Conservation (phyloP, 2,797 vertebrate species). For the Phalanger gymnotis region DNA sequence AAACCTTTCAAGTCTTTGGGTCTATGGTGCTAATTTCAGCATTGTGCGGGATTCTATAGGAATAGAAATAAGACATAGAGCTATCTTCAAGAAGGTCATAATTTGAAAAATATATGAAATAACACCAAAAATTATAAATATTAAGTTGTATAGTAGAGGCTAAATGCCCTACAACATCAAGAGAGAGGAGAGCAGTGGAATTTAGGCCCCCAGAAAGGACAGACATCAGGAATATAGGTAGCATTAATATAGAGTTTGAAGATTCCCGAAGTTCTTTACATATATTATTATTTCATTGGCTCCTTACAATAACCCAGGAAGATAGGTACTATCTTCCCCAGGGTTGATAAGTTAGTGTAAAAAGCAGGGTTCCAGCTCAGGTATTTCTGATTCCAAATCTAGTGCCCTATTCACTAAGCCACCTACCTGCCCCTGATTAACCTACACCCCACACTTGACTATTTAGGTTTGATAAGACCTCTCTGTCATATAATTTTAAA, state of each 20-base stretch:
- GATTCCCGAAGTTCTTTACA: background rate
- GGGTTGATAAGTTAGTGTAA: background rate
- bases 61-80: background rate
- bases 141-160: background rate
- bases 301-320: background rate
- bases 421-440: background rate
- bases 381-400: background rate
- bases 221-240: background rate
- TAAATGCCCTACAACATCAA: background rate
- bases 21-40: background rate
- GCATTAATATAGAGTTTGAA: background rate
- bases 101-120: background rate
- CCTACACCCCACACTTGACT: background rate
- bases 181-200: background rate
- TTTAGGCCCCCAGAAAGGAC: background rate
- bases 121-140: background rate
- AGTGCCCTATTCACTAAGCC: background rate
- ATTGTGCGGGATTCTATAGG: background rate
- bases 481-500: slow-evolving; percentile 36
- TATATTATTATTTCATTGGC: background rate
- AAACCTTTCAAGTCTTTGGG: background rate
- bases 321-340: background rate
- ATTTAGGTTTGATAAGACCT: slow-evolving; percentile 34
- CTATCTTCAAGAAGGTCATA: background rate
- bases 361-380: background rate